Conservation (phyloP, 2,113 vertebrate species). For the Zootoca vivipara region DNA sequence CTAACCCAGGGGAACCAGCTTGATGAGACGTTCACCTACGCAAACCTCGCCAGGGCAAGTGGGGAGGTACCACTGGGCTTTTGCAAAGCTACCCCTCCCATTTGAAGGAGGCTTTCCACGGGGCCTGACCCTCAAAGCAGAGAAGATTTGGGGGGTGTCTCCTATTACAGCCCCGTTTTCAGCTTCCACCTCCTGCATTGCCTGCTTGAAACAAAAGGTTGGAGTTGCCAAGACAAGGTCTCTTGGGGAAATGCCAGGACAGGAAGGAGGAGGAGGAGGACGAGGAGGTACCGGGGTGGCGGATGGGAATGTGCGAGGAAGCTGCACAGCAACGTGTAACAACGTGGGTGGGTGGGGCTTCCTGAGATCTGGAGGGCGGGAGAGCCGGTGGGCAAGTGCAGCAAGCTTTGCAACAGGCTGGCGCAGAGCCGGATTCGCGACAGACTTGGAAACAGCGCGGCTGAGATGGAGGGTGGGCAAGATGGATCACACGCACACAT, state of each 20-base stretch:
- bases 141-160: background rate
- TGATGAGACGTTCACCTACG: background rate
- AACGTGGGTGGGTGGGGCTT: background rate
- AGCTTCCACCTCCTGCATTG: background rate
- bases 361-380: background rate
- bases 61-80: no score
- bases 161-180: background rate
- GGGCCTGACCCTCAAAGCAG: no score
- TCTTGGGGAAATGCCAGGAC: rapidly evolving
- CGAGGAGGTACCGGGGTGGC: no score
- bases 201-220: background rate
- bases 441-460: background rate
- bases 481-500: background rate
- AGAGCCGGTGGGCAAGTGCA: background rate
- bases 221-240: background rate
- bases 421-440: background rate
- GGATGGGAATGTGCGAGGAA: background rate
- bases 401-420: background rate
- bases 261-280: background rate
- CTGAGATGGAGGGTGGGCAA: background rate
- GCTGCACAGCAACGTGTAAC: background rate
- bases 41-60: background rate
- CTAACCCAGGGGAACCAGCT: no score
- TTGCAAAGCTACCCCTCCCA: no score
- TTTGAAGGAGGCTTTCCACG: no score